Evolutionary conservation across 2,797 vertebrate genomes (phyloP).

Genomic region (Urophycis tenuis): DNA sequence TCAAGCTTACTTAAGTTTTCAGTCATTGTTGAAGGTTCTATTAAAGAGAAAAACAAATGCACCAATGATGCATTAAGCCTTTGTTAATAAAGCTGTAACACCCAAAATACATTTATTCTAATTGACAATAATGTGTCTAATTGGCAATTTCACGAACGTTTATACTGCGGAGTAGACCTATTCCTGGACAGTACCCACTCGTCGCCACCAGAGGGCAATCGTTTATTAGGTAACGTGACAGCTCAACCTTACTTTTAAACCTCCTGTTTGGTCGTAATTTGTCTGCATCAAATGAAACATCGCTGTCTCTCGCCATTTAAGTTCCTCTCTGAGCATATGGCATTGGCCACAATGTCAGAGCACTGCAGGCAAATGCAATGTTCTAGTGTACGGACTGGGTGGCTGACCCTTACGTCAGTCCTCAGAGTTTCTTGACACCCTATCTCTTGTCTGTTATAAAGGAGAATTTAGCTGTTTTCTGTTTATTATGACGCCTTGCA

Average conservation of each 20-base stretch:
- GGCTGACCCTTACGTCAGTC: not conserved
- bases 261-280: not conserved
- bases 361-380: not conserved
- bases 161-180: not conserved
- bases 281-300: not conserved
- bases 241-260: not conserved
- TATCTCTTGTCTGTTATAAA: not conserved
- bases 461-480: conserved; percentile 5
- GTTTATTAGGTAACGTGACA: conserved; percentile 24
- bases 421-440: not conserved
- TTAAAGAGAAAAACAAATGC: too few species aligned
- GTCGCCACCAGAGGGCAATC: conserved; percentile 57
- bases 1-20: too few species aligned
- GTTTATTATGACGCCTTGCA: not conserved
- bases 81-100: too few species aligned
- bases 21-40: too few species aligned
- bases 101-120: too few species aligned
- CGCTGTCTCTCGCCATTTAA: not conserved
- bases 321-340: not conserved
- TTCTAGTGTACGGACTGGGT: not conserved
- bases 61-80: too few species aligned
- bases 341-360: not conserved
- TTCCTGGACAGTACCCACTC: conserved; percentile 11
- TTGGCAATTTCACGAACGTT: not conserved
- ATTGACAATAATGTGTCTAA: not conserved